Base-by-base conservation (phyloP, 2,113 vertebrate genomes). In the Taurulus bubalis region DNA sequence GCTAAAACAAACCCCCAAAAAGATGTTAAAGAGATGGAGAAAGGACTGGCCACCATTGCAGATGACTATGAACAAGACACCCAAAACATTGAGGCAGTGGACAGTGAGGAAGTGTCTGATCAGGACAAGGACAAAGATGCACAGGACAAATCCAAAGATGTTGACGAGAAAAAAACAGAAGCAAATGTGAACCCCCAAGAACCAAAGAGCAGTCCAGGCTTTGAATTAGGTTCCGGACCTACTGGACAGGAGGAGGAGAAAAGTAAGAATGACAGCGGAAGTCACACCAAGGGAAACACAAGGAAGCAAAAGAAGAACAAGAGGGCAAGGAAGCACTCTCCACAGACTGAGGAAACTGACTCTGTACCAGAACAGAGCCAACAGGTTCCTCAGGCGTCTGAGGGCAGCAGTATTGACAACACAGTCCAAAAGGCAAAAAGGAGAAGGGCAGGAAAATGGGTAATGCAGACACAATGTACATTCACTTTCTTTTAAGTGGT, bases 401-500 rank as follows among this genome's bases (percentile, higher is more conserved):
- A 77, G n/a, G 26, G 56, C 38, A 69, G 70, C 66, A 81, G 49
- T 71, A 62, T 15, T 26, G 86, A 91, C 75, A 89, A 88, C 16
- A 78, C 77, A 24, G 89, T 65, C 9, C 85, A 89, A 8, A 94
- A 93, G 75, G 32, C 88, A 18, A 94, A 92, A 84, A 90, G 89
- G 82, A 94, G 87, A 82, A 89, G 91, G 70, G 82, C 89, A 3
- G 92, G 92, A 18, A 95, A 94, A 93, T 93, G 94, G 95, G 95
- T 96, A 94, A 79, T 45, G 22, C 11, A 40, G 5, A 36, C 16
- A 30, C 3, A 1, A 63, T 34, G 3, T 2, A 11, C 10, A 76
- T 47, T 30, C 28, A 49, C 20, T 65, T 32, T 67, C 2, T 22
- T 69, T 60, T 51, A 49, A n/a, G 20, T 49, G n/a, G 16, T 18